Conservation (phyloP, 2,797 vertebrate genomes). For the Muraenolepis orangiensis region DNA sequence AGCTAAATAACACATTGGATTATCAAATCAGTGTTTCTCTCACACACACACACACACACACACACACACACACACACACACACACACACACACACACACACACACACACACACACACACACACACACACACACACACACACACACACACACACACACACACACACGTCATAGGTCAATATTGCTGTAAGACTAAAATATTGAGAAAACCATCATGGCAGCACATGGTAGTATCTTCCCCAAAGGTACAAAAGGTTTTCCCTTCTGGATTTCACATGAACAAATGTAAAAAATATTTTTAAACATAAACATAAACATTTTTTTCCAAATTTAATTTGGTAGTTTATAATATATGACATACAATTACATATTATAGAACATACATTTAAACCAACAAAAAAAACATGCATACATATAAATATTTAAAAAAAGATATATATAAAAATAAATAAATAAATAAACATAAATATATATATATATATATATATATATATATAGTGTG, state of each 20-base stretch:
- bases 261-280: no score
- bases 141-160: not conserved
- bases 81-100: constrained; percentile 1
- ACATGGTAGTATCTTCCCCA: not conserved
- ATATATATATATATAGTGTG: not conserved
- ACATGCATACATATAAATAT: no score
- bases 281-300: no score
- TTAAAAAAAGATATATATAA: no score
- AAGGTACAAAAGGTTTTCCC: not conserved
- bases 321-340: no score
- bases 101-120: not conserved
- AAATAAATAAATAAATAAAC: not conserved
- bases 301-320: no score
- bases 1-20: not conserved
- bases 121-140: constrained; percentile 1
- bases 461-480: not conserved
- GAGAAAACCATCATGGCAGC: not conserved
- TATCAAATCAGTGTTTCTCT: not conserved
- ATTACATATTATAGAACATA: no score
- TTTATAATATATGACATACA: no score
- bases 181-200: not conserved
- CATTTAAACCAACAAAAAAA: not conserved
- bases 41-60: not conserved
- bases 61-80: constrained; percentile 7
- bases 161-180: not conserved